Evolutionary conservation across 2,113 vertebrate species (phyloP).

Genomic region (Leptocoma aspasia): DNA sequence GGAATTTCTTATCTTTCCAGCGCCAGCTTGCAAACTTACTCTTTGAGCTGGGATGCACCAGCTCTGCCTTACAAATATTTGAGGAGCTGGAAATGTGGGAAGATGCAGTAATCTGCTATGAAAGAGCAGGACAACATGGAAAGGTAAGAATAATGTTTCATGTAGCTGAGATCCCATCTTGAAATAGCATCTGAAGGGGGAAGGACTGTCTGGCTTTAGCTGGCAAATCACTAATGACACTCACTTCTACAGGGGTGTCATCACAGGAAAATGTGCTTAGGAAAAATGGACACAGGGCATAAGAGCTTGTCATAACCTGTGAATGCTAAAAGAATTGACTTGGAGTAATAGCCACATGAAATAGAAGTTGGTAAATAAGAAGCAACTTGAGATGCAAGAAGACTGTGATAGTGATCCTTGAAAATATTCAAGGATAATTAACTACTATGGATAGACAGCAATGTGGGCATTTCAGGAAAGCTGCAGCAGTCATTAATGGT

Average conservation of each 20-base stretch:
- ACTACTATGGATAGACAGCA: not conserved
- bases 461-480: not conserved
- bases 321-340: not conserved
- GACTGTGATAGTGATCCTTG: not conserved
- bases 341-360: not conserved
- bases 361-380: not conserved
- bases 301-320: not conserved
- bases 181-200: not conserved
- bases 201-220: not conserved
- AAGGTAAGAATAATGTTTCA: slow-evolving; percentile 76
- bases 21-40: slow-evolving; percentile 88
- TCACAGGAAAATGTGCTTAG: not conserved
- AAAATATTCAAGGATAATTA: not conserved
- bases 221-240: not conserved
- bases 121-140: slow-evolving; percentile 90
- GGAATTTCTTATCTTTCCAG: slow-evolving; percentile 69
- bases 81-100: slow-evolving; percentile 96
- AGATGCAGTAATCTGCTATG: slow-evolving; percentile 91
- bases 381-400: not conserved
- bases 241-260: not conserved
- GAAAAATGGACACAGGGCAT: not conserved
- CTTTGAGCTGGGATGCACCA: slow-evolving; percentile 88
- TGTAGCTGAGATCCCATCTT: not conserved
- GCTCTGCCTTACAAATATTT: slow-evolving; percentile 89
- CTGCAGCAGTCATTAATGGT: not conserved